Evolutionary conservation across 2,113 vertebrate genomes (phyloP), one percentile per base, ranked within the genome.

Genomic region (Centropristis striata): DNA sequence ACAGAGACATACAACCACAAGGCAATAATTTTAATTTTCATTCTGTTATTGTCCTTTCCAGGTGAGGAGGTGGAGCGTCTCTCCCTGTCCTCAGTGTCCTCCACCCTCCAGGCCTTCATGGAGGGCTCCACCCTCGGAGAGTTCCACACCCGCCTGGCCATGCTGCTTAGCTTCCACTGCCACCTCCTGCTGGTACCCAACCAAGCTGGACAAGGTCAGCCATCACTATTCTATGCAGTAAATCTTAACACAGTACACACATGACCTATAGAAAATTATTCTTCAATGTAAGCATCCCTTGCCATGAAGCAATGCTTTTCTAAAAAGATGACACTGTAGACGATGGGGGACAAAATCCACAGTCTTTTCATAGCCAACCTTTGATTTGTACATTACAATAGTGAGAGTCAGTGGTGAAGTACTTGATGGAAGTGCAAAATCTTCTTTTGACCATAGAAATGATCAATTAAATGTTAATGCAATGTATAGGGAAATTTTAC

Each of bases 81-180:
- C 86, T 92, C 94, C 50, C 81, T 97, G 78, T 88, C 96, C 63
- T 92, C 92, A 0, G 79, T 98, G 87, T 91, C 97, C 50, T 95
- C 92, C 75, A 98, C 96, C 0, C 90, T 99, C 4, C 96, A 98
- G 91, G 96, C 96, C 78, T 99, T 98, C 86, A 95, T 99, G 76
- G 98, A 99, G 93, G 96, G 97, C 76, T 97, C 97, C 49, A 95
- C 95, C 0, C 90, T 99, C 81, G 98, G 97, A 51, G 94, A 98
- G 88, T 99, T 98, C 88, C 93, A 94, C 20, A 85, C 93, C 4
- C 96, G 98, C 8, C 95, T 99, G 68, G 75, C 90, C 39, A 95
- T 96, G 86, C 88, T 99, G 6, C 90, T 99, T 51, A 95, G 94
- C 90, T 99, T 99, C 93, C 98, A 99, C 89, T 99, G 98, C 89